Conservation (phyloP, 2,797 vertebrate species). For the Kryptopterus vitreolus region DNA sequence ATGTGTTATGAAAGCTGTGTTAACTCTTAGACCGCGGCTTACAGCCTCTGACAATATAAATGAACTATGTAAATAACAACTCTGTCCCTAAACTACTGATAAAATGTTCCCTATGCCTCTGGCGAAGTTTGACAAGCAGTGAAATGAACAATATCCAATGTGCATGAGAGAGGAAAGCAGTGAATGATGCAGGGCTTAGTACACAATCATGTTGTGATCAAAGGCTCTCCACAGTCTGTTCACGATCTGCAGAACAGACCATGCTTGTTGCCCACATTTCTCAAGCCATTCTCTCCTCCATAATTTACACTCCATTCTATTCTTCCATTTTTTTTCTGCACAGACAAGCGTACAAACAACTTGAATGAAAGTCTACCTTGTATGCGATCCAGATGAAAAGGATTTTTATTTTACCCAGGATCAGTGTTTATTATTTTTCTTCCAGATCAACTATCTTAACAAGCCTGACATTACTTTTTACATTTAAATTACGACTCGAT, state of each 20-base stretch:
- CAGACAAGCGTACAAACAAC: constrained; percentile 20
- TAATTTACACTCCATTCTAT: constrained; percentile 17
- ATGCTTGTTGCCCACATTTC: constrained; percentile 24
- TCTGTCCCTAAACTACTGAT: constrained; percentile 1
- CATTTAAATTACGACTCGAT: too few species aligned
- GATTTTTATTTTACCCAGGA: constrained; percentile 5
- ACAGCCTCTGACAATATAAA: not conserved
- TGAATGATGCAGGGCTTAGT: constrained; percentile 15
- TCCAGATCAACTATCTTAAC: not conserved
- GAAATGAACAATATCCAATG: constrained; percentile 19
- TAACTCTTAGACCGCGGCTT: not conserved
- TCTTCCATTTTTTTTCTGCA: constrained; percentile 15
- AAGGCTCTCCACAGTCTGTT: constrained; percentile 16
- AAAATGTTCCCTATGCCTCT: not conserved
- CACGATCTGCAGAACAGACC: constrained; percentile 22
- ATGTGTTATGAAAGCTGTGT: not conserved
- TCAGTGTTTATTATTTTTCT: not conserved
- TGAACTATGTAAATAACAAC: constrained; percentile 15
- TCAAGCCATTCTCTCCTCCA: constrained; percentile 27
- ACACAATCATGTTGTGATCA: constrained; percentile 28
- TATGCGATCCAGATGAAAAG: not conserved
- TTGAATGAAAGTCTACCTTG: constrained; percentile 13
- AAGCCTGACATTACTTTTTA: not conserved
- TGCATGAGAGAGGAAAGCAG: constrained; percentile 3
- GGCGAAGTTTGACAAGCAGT: constrained; percentile 14